Evolutionary conservation across 2,113 vertebrate species (phyloP).

Genomic region (Ascaphus truei): DNA sequence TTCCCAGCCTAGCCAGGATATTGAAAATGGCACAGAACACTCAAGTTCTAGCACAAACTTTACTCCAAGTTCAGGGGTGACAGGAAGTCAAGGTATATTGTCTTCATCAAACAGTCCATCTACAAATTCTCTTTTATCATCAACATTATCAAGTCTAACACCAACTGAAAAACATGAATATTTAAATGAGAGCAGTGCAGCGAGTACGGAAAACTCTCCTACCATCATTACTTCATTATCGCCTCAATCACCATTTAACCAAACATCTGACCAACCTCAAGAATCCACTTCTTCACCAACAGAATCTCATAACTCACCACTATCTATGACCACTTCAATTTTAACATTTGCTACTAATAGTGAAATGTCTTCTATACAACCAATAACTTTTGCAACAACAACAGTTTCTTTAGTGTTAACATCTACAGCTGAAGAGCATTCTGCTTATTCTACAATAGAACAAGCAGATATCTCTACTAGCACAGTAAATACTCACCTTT

Average conservation of each 20-base stretch:
- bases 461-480: constrained; percentile 10
- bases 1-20: neutral
- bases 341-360: constrained; percentile 37
- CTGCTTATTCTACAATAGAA: constrained; percentile 32
- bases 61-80: neutral
- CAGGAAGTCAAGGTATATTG: neutral
- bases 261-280: neutral
- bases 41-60: neutral
- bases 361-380: constrained; percentile 32
- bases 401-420: constrained; percentile 10
- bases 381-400: neutral
- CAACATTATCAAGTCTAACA: neutral
- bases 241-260: too few species aligned
- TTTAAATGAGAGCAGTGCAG: neutral
- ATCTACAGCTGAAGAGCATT: constrained; percentile 24
- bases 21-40: neutral
- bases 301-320: constrained; percentile 8
- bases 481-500: neutral
- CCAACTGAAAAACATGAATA: neutral
- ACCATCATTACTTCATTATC: neutral
- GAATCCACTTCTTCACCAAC: neutral
- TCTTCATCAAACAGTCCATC: neutral
- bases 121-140: neutral
- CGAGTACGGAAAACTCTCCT: neutral
- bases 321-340: neutral